A percentile compares a stretch with the other conserved stretches of the same genome.
Conservation (phyloP, 2,797 vertebrate species). For the Takifugu rubripes region DNA sequence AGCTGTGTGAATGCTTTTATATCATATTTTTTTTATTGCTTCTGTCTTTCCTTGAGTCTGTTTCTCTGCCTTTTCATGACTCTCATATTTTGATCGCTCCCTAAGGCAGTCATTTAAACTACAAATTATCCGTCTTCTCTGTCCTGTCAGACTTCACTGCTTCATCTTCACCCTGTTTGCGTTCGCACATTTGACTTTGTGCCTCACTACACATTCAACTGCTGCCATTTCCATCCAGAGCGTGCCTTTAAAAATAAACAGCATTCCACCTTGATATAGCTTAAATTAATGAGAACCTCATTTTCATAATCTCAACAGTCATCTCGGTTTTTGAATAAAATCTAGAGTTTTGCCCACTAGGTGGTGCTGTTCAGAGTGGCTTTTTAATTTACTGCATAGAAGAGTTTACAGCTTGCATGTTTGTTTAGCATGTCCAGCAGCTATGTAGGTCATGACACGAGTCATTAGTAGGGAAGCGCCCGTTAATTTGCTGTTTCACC, state of each 20-base stretch:
- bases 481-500: no score
- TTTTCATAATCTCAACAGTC: no score
- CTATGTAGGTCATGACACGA: conserved; percentile 6
- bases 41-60: conserved; percentile 4
- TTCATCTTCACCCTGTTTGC: conserved; percentile 26
- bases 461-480: no score
- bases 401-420: no score
- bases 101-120: conserved; percentile 34
- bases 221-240: conserved; percentile 37
- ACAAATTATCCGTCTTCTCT: conserved; percentile 29
- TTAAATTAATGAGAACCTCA: no score
- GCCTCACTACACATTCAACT: conserved; percentile 8
- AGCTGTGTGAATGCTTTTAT: conserved; percentile 29
- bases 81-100: conserved; percentile 14
- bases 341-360: no score
- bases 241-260: conserved; percentile 17
- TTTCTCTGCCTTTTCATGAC: conserved; percentile 11
- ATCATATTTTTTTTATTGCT: conserved; percentile 9
- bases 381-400: no score
- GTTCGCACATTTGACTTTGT: conserved; percentile 28
- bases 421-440: conserved; percentile 3
- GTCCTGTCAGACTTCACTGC: conserved; percentile 10
- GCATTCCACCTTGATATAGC: no score
- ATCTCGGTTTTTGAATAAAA: no score
- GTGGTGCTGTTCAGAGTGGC: no score